A percentile compares a stretch with the other conserved stretches of the same genome.
phyloP scores from a whole-genome alignment of 2,797 vertebrate species.

The Lepus oiostolus region DNA sequence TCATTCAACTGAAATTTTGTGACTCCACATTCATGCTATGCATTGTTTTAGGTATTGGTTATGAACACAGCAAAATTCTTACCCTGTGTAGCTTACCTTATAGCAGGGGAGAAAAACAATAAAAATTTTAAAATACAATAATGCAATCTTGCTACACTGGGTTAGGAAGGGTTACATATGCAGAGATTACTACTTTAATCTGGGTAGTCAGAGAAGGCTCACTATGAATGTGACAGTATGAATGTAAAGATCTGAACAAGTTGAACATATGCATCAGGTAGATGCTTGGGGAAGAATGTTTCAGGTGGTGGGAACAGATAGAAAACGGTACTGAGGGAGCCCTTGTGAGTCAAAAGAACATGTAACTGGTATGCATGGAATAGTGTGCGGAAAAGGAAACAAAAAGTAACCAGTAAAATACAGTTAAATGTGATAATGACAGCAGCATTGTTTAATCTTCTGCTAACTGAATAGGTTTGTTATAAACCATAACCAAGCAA shows the following conservation, averaged over 20 bases:
- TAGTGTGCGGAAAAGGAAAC: neutral
- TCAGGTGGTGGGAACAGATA: neutral
- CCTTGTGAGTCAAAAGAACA: neutral
- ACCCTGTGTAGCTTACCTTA: neutral
- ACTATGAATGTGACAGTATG: neutral
- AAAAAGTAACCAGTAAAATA: neutral
- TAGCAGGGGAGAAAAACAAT: neutral
- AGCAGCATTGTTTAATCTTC: neutral
- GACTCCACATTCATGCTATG: neutral
- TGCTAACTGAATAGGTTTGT: neutral
- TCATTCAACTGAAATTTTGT: neutral
- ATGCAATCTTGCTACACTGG: neutral
- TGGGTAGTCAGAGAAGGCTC: neutral
- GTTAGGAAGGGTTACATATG: neutral
- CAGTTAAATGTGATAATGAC: neutral
- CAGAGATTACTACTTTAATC: neutral
- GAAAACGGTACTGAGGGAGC: neutral
- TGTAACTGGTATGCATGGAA: neutral
- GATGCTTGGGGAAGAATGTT: neutral
- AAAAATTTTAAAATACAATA: neutral
- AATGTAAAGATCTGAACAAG: neutral
- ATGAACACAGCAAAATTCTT: neutral
- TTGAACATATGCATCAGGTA: neutral
- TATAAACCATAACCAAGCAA: neutral
- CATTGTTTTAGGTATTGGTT: neutral